A percentile compares a stretch with the other conserved stretches of the same genome.
Evolutionary conservation across 2,888 invertebrate species (phyloP).

Genomic region (Hartigia nigra): DNA sequence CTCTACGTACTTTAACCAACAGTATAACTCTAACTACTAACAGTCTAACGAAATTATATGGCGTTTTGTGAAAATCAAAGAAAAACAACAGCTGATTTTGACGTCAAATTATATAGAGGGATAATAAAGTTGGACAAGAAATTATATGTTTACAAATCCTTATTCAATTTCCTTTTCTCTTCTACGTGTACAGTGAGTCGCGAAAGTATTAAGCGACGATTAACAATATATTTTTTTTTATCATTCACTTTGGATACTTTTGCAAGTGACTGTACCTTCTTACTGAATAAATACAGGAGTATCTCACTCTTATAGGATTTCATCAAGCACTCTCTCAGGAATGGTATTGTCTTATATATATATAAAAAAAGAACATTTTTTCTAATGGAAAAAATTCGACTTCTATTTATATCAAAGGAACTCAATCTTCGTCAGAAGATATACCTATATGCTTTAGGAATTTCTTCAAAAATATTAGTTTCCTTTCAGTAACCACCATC

Average conservation of each 20-base stretch:
- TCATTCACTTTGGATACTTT: no score
- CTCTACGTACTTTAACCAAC: not conserved
- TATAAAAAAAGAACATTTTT: no score
- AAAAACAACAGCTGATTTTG: not conserved
- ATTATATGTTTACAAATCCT: no score
- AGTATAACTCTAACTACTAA: not conserved
- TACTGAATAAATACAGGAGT: not conserved
- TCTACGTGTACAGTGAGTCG: no score
- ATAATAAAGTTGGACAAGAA: not conserved
- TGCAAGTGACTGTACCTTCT: not conserved
- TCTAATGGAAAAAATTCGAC: no score
- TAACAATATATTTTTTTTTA: no score
- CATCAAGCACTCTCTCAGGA: not conserved
- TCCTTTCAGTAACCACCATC: conserved; percentile 10
- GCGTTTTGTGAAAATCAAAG: not conserved
- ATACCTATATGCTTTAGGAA: not conserved
- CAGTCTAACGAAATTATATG: not conserved
- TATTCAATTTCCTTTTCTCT: no score
- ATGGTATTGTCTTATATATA: no score
- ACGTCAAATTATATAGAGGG: not conserved
- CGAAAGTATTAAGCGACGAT: no score
- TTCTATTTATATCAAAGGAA: not conserved
- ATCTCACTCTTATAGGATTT: not conserved
- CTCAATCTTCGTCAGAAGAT: not conserved
- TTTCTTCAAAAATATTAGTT: conserved; percentile 22